Base-by-base conservation (phyloP, 2,888 invertebrate genomes). In the Drosophila paracracens region DNA sequence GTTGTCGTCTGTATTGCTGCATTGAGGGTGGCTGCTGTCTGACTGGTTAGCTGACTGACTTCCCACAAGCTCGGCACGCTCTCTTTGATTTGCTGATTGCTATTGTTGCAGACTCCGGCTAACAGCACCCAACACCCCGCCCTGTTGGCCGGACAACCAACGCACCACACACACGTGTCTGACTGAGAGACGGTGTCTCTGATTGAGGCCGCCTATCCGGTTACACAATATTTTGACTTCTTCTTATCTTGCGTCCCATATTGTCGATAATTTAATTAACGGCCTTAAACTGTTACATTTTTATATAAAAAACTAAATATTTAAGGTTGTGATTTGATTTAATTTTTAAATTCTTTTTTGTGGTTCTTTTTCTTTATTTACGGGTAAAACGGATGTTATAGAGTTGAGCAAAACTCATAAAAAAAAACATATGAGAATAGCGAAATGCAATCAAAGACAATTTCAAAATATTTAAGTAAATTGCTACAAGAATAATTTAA, bases 221-320 rank as follows among this genome's bases (percentile, higher is more conserved):
- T 91, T 90, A 89, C 91, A 91, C 79, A 91, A 91, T 91, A 91
- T 91, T 91, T 90, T 91, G 92, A 91, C 89, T 89, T 83, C 62
- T 77, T 79, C 81, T 83, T 83, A 80, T 74, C 73, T 74, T 62
- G 82, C 46, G 70, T 63, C 33, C 57, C 56, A 65, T 64, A 63
- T 68, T 76, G 61, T 60, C 62, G 33, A 77, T 82, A 73, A 81
- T 80, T 90, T 79, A 88, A 89, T 90, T 84, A 84, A 81, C 63
- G 75, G 33, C 64, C 58, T 73, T 70, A 74, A 89, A 81, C 62
- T 70, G 73, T 31, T 31, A 40, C n/a, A 11, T 31, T 16, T 57
- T 10, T 40, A 3, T 11, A 31, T 16, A 43, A 16, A 5, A 36
- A 16, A 25, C 1, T 2, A 16, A 2, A 16, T 25, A 25, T 38